Evolutionary conservation across 1,140 invertebrate species (phyloP), one percentile per base, ranked within the genome.

Genomic region (Camponotus floridanus): DNA sequence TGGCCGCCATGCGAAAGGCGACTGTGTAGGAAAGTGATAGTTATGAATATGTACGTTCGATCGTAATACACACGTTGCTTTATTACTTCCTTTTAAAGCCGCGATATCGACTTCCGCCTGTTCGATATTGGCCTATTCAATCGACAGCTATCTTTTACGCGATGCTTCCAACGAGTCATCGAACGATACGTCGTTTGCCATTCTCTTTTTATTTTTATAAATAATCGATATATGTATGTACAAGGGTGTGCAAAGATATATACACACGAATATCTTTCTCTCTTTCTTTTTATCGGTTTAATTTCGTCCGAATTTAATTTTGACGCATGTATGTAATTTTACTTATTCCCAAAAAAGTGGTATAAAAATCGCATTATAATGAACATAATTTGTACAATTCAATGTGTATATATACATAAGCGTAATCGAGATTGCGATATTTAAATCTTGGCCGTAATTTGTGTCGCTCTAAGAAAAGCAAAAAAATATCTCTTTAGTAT

Each of bases 51-150:
- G 39, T 18, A 39, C 33, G 68, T 83, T 45, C 33, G 79, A 83
- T 74, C 61, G 55, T 83, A 83, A 61, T 48, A 45, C 9, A 55
- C 67, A 9, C 68, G 67, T 73, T 55, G 68, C 79, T 48, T 83
- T 83, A 74, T 74, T 83, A 31, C 39, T 74, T 62, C 68, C 51
- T 55, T 42, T 59, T 61, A 51, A 48, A 73, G 39, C 55, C 67
- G 79, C 55, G 79, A 73, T 74, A 83, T 73, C 68, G 79, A 33
- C 79, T 83, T 83, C 79, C 78, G 78, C 36, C 65, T 33, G 13
- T 61, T 73, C 39, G 31, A 81, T 73, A 73, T 81, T 61, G 39
- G 18, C 55, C 7, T 26, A 45, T 68, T 39, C 62, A 21, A 21
- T 3, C 31, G 13, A 21, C 78, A 59, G 26, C 68, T 61, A 48